Evolutionary conservation across 2,797 vertebrate genomes (phyloP).

Genomic region (Cheirogaleus major): DNA sequence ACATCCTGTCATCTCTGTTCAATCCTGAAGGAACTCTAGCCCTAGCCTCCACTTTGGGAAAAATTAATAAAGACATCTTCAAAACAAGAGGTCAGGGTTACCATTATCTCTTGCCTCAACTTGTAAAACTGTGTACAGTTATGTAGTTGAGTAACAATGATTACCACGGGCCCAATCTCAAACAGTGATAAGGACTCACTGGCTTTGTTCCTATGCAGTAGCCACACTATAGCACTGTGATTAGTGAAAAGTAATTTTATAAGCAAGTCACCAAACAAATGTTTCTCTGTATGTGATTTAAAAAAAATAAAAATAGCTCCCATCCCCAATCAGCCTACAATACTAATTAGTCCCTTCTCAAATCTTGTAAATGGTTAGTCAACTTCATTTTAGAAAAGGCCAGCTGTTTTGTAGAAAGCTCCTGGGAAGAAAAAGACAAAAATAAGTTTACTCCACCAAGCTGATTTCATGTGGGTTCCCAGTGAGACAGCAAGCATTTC

Average conservation of each 20-base stretch:
- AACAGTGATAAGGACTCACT: not conserved
- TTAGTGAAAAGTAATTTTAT: conserved; percentile 14
- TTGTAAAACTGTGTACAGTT: not conserved
- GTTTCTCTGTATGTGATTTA: conserved; percentile 41
- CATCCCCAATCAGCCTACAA: conserved; percentile 25
- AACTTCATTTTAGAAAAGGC: conserved; percentile 64
- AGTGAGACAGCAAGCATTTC: not conserved
- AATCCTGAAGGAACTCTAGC: not conserved
- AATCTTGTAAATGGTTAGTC: conserved; percentile 59
- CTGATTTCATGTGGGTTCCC: conserved; percentile 4
- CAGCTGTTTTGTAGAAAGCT: conserved; percentile 67
- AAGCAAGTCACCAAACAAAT: conserved; percentile 27
- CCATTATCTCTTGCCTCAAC: not conserved
- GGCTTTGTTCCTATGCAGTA: not conserved
- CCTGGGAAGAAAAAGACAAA: conserved; percentile 58
- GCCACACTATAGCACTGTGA: not conserved
- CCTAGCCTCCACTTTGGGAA: not conserved
- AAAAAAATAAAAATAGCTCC: conserved; percentile 65
- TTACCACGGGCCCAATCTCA: not conserved
- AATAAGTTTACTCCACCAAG: conserved; percentile 59
- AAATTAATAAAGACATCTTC: not conserved
- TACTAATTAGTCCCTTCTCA: conserved; percentile 69
- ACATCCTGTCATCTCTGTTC: not conserved
- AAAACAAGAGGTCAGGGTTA: not conserved
- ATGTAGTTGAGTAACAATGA: not conserved